Conservation (phyloP, 2,888 invertebrate species). For the Drosophila fungiperda region DNA sequence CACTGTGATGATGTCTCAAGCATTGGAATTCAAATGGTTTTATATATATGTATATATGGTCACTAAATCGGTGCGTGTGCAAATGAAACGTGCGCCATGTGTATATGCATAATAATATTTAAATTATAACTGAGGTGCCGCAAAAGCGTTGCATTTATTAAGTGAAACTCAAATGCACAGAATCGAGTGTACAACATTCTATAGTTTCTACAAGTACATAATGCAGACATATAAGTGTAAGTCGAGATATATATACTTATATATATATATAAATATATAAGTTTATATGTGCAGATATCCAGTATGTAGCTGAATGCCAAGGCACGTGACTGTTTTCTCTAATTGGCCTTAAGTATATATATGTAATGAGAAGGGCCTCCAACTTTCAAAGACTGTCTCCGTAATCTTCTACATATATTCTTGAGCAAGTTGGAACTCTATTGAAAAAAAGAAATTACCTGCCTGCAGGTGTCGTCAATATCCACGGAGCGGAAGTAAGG, state of each 20-base stretch:
- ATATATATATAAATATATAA: constrained; percentile 27
- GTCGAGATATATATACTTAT: constrained; percentile 37
- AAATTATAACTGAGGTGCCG: constrained; percentile 50
- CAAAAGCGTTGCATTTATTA: constrained; percentile 37
- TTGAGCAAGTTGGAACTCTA: constrained; percentile 9
- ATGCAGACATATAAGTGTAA: constrained; percentile 39
- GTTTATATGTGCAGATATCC: constrained; percentile 4
- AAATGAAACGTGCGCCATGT: constrained; percentile 55
- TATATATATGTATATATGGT: constrained; percentile 43
- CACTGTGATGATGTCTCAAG: constrained; percentile 39
- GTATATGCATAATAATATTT: constrained; percentile 78
- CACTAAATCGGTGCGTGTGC: constrained; percentile 61
- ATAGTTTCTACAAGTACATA: constrained; percentile 4
- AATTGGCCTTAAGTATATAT: constrained; percentile 64
- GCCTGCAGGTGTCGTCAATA: constrained; percentile 3
- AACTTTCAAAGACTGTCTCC: constrained; percentile 13
- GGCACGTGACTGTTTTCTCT: constrained; percentile 74
- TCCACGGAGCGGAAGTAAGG: constrained; percentile 57
- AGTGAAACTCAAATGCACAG: constrained; percentile 28
- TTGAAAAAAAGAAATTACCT: not conserved
- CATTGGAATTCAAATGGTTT: constrained; percentile 60
- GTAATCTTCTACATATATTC: not conserved
- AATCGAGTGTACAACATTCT: constrained; percentile 19
- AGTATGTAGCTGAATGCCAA: constrained; percentile 24
- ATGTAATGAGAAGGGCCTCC: constrained; percentile 56